These are phyloP conservation scores for Cranoglanis bouderius DNA, from an alignment of 2,113 vertebrate species.

Conservation along the genomic window DNA sequence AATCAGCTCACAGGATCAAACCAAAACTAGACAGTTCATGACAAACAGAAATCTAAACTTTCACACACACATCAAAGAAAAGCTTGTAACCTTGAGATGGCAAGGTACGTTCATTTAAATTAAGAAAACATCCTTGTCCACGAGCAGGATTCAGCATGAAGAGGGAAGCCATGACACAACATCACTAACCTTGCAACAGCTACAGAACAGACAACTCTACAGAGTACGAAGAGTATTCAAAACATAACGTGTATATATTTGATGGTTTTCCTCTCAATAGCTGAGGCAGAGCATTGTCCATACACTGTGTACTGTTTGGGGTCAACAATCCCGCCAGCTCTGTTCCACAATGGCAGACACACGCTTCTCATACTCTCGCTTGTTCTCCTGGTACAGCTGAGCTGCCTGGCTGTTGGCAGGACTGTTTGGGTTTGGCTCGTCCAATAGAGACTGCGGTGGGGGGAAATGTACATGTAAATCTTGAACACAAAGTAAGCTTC, in stretches of 20 bases:
- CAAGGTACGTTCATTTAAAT: conserved; percentile 87
- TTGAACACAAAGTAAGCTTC: not conserved
- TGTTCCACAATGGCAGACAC: conserved; percentile 99
- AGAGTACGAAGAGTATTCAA: conserved; percentile 68
- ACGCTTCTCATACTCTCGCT: conserved; percentile 96
- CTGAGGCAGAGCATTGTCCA: conserved; percentile 83
- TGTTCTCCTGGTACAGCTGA: conserved; percentile 99
- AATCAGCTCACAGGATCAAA: conserved; percentile 30
- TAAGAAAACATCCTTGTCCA: conserved; percentile 79
- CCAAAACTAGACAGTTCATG: conserved; percentile 26
- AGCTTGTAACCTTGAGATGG: conserved; percentile 85
- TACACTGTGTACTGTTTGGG: conserved; percentile 68
- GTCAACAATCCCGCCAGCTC: conserved; percentile 99
- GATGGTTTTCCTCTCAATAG: conserved; percentile 72
- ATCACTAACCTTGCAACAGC: conserved; percentile 87
- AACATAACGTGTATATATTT: conserved; percentile 65
- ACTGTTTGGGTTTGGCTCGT: conserved; percentile 98
- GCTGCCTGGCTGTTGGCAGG: conserved; percentile 99
- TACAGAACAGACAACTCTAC: conserved; percentile 84
- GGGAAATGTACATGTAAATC: conserved; percentile 38
- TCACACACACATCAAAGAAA: conserved; percentile 32
- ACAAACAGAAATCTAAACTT: conserved; percentile 23
- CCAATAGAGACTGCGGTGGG: conserved; percentile 87
- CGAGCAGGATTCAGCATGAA: conserved; percentile 77
- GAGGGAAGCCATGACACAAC: conserved; percentile 83